Conservation (phyloP, 35 echinoderm and acorn worm species). For the Anneissia japonica region DNA sequence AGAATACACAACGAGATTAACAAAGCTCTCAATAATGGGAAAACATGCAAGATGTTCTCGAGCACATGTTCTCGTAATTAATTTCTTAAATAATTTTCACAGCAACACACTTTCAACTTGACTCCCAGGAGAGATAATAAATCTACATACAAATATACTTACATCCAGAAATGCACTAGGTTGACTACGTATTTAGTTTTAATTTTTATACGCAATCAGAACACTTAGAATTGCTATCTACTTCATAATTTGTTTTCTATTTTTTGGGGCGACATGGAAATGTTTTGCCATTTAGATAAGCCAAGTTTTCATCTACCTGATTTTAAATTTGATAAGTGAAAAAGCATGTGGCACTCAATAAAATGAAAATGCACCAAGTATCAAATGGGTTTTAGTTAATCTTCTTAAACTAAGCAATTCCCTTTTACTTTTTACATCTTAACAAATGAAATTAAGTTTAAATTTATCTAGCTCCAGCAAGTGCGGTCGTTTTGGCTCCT, state of each 20-base stretch:
- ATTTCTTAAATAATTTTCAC: not conserved
- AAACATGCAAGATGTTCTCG: not conserved
- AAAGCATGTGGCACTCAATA: not conserved
- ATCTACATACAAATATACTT: not conserved
- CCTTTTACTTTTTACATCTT: not conserved
- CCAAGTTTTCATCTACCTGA: not conserved
- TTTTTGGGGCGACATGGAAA: not conserved
- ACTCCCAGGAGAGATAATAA: not conserved
- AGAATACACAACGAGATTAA: not conserved
- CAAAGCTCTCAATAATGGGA: not conserved
- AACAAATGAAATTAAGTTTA: not conserved
- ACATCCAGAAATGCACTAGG: not conserved
- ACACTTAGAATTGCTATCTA: not conserved
- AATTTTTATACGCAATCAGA: not conserved
- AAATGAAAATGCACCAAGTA: not conserved
- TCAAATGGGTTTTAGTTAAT: not conserved
- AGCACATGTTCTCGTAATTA: slow-evolving; percentile 1
- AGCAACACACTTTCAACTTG: not conserved
- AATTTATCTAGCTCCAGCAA: not conserved
- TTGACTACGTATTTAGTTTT: not conserved
- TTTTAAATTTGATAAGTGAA: not conserved
- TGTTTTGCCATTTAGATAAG: too few species aligned
- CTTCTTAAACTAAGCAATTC: not conserved
- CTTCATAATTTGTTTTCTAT: not conserved
- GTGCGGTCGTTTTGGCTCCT: not conserved